Base-by-base conservation (phyloP, 1,140 invertebrate species). In the Dinoponera quadriceps region DNA sequence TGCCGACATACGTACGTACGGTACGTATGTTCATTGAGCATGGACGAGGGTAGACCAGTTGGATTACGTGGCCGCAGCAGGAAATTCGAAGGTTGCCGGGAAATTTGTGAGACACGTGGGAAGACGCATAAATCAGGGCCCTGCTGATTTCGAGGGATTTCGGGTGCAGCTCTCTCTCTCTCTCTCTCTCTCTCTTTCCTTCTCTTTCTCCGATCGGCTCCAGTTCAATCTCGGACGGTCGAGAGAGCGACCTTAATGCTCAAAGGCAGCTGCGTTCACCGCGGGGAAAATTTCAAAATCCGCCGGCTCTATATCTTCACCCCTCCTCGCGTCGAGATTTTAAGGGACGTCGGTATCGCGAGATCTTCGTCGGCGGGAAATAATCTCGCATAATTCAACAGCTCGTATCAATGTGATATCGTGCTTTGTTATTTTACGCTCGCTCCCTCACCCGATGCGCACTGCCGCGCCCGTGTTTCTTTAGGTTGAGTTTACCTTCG, bases 101-200 rank as follows among this genome's bases (percentile, higher is more conserved):
- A 82, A 82, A 82, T 82, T 82, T 82, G 78, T 73, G 78, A 82
- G 68, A 82, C 78, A 74, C 71, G 78, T 74, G 78, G 78, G 68
- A 73, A 74, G 59, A 82, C 57, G 78, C 71, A 80, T 80, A 80
- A 80, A 80, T 80, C 75, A 80, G 51, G 63, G 51, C 51, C 65
- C 51, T n/a, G 75, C 75, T 80, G 75, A 80, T 80, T 80, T 80
- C 54, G 13, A 69, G 33, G n/a, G 33, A 71, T 80, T 80, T 80
- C 9, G 38, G 38, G 38, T 11, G 38, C 38, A 44, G 38, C 7
- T 11, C 38, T 44, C 9, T 44, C 9, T 11, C 9, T 11, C 38
- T 7, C 38, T 11, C 38, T 44, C 38, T 44, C 7, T 44, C 38
- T 44, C 7, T 44, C 38, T 44, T 11, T 44, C 3, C 0, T 9